Evolutionary conservation across 2,113 vertebrate species (phyloP), one percentile per base, ranked within the genome.

Genomic region (Ceyx melanurus): DNA sequence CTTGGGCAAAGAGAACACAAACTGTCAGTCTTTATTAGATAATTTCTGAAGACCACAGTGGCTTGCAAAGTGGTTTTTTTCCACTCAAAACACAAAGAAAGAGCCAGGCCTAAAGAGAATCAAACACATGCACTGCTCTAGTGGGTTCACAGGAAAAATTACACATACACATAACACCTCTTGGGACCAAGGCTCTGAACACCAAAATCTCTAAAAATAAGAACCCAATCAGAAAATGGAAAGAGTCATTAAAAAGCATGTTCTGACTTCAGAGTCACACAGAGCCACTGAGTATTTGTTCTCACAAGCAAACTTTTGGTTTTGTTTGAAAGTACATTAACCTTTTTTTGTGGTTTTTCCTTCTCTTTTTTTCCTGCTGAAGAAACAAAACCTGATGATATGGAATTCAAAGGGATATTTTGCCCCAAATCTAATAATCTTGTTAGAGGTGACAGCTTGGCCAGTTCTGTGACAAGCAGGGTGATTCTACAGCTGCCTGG

Each of bases 71-170:
- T 21, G 15, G 6, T 46, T 21, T 31, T 31, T 82, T 77, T 73
- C 54, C 26, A 60, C 28, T 68, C 40, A 45, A 81, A 64, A 48
- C 26, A 58, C 10, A 61, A n/a, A 58, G 54, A 48, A 18, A 5
- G 6, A 31, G 71, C 21, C 8, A 53, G 78, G 21, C 22, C 31
- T 50, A 10, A 37, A 48, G 22, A 22, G 6, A 37, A 10, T 50
- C 4, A 1, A 82, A 28, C 20, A 48, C 5, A 2, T 5, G 17
- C 9, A 54, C 60, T 1, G 2, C 33, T 45, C 13, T 33, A n/a
- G 33, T 5, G 62, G 43, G 33, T 71, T 50, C 46, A 37, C 16
- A 68, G 50, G 22, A 35, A 65, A 78, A 78, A 33, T 37, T 26
- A 50, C 74, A 31, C 37, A 14, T 20, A 28, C 7, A 37, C 37